Base-by-base conservation (phyloP, 2,888 invertebrate genomes). In the Stegana nigrithorax region DNA sequence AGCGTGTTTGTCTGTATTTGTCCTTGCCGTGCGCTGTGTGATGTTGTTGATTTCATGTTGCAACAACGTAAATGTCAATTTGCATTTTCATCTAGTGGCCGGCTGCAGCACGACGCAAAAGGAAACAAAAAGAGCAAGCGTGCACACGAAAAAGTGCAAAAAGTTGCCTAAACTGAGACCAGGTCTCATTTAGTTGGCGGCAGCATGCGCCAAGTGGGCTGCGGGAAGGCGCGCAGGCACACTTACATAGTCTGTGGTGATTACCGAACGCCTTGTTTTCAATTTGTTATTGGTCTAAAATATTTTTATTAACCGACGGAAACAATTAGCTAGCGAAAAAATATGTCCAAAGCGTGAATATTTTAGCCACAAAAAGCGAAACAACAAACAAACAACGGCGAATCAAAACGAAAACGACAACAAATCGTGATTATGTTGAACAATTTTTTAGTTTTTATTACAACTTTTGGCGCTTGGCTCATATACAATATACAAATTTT, bases 231-330 rank as follows among this genome's bases (percentile, higher is more conserved):
- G n/a, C n/a, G n/a, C n/a, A n/a, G n/a, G n/a, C n/a, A n/a, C n/a
- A n/a, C n/a, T n/a, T n/a, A n/a, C n/a, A n/a, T n/a, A n/a, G n/a
- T n/a, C n/a, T n/a, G n/a, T n/a, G n/a, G n/a, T n/a, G n/a, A n/a
- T n/a, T n/a, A n/a, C n/a, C n/a, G n/a, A n/a, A n/a, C 55, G 64
- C 69, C 73, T 74, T 71, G 75, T 75, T 70, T 71, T 69, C 79
- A 76, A 76, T 76, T 76, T 76, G 75, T 77, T 70, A 69, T 76
- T 78, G 77, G 73, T 68, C 70, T 76, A 66, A 77, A 79, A 79
- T 79, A 79, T 75, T 75, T 75, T 78, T 80, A 80, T 77, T 74
- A 81, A 74, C 80, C 77, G 81, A 81, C 81, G 80, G 81, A 81
- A 80, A 78, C 81, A 80, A 81, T 80, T 80, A 81, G 77, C 73